Percentiles rank a stretch among this genome's conserved stretches.
Evolutionary conservation across 2,113 vertebrate species (phyloP).

Genomic region (Anser brachyrhynchus): DNA sequence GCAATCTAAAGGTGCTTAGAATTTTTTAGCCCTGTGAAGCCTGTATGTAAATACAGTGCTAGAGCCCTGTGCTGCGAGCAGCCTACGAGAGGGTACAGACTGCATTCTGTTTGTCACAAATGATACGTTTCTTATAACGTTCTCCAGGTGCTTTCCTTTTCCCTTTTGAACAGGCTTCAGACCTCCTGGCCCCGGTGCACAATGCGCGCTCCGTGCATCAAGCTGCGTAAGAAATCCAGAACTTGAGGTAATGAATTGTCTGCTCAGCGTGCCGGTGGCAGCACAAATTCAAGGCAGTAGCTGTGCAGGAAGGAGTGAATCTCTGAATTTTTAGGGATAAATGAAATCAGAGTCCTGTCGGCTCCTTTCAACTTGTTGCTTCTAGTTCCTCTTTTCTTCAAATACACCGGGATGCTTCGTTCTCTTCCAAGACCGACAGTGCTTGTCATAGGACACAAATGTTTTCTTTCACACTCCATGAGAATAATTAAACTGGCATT

Average conservation of each 20-base stretch:
- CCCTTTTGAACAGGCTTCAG: not conserved
- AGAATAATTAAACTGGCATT: not conserved
- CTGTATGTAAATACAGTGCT: not conserved
- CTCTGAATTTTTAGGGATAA: not conserved
- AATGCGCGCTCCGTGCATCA: not conserved
- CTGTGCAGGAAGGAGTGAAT: not conserved
- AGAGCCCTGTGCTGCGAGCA: not conserved
- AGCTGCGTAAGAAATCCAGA: not conserved
- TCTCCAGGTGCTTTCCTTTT: not conserved
- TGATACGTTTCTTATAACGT: not conserved
- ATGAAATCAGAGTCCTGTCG: not conserved
- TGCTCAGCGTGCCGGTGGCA: not conserved
- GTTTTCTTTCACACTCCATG: not conserved
- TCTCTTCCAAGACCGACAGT: not conserved
- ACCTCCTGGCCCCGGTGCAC: accelerated
- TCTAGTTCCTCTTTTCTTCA: not conserved
- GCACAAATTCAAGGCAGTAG: not conserved
- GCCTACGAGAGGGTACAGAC: not conserved
- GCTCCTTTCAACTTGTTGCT: not conserved
- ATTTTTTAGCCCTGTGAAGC: not conserved
- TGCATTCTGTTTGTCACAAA: not conserved
- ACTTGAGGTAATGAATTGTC: not conserved
- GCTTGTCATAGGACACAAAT: accelerated
- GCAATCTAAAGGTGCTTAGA: not conserved
- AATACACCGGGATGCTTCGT: not conserved